Base-by-base conservation (phyloP, 2,888 invertebrate genomes). In the Asteroscopus sphinx region DNA sequence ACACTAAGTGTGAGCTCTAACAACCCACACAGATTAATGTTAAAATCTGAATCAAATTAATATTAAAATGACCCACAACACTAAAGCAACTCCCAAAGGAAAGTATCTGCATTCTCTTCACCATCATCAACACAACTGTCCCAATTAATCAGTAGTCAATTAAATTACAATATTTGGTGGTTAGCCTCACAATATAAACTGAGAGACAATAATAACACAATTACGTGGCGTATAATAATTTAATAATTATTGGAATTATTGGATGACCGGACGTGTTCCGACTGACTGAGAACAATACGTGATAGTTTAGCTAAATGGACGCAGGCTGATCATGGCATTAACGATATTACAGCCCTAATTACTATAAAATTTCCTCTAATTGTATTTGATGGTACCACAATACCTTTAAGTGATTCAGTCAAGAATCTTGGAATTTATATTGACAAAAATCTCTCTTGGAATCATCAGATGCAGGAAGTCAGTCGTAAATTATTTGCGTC, bases 241-340 rank as follows among this genome's bases (percentile, higher is more conserved):
- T 25, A 66, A 76, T 74, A 73, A 81, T 59, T 47, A 65, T 25
- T 49, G 51, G 39, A 73, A 81, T 59, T 47, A 65, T 30, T 49
- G 51, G 39, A 63, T 57, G 56, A 49, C 44, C 28, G 46, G 56
- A 79, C 83, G 85, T 85, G 83, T 55, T 60, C 49, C 17, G 76
- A n/a, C n/a, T 21, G 15, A 68, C 63, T 51, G 21, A 45, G 41
- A 30, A 11, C 36, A 32, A 41, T 55, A 77, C 69, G 68, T 75
- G 75, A 70, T 53, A 48, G 64, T 72, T 76, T 64, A 76, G 54
- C 53, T 64, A 57, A 71, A 61, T 48, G 68, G 57, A 55, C 58
- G 30, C 45, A 13, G 13, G 32, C 48, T 66, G 48, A 66, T 68
- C 44, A 44, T 11, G 33, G 49, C 41, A 56, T 33, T 16, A 11